phyloP scores from a whole-genome alignment of 2,797 vertebrate species.

The Parauchenoglanis ngamensis region DNA sequence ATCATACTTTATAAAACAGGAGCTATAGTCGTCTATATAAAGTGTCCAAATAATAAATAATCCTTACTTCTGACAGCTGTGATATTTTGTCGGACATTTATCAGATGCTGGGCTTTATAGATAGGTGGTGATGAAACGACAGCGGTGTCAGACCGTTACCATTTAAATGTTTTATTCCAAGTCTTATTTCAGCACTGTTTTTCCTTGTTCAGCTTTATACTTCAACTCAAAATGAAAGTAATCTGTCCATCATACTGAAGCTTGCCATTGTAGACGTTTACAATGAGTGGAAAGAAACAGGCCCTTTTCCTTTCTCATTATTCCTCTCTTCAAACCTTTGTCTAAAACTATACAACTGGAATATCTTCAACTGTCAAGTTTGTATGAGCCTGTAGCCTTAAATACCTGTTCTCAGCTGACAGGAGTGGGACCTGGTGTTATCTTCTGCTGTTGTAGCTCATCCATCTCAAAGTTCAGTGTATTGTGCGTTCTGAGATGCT shows the following conservation, averaged over 20 bases:
- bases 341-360: background rate
- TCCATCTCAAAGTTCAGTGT: background rate
- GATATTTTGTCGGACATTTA: background rate
- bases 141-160: background rate
- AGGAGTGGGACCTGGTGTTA: background rate
- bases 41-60: background rate
- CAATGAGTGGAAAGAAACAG: background rate
- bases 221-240: background rate
- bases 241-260: background rate
- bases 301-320: background rate
- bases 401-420: background rate
- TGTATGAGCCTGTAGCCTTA: background rate
- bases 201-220: background rate
- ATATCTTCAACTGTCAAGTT: background rate
- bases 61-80: background rate
- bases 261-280: background rate
- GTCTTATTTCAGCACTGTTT: background rate
- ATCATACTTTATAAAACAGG: background rate
- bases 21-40: background rate
- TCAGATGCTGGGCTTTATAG: background rate
- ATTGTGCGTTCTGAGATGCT: background rate
- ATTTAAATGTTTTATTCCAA: background rate
- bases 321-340: background rate
- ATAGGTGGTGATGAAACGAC: background rate
- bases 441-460: background rate